Evolutionary conservation across 2,113 vertebrate genomes (phyloP).

Genomic region (Ursus arctos): DNA sequence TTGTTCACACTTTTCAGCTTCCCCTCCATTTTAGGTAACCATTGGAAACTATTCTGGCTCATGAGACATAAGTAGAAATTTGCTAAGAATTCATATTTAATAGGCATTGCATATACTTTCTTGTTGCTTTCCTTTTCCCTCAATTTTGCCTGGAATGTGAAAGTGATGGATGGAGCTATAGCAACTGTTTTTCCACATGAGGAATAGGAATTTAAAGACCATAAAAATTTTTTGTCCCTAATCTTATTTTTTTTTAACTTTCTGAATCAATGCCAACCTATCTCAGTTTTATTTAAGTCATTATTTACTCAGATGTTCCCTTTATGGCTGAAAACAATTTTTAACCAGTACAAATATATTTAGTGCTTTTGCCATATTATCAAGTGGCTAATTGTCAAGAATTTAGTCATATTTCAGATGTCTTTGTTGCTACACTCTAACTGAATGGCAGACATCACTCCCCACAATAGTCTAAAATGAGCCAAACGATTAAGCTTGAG

Average conservation of each 20-base stretch:
- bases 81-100: neutral
- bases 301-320: neutral
- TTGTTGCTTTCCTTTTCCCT: neutral
- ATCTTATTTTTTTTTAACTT: neutral
- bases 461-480: neutral
- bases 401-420: neutral
- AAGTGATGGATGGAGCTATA: neutral
- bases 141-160: neutral
- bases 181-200: neutral
- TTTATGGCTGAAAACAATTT: neutral
- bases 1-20: neutral
- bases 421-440: neutral
- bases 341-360: neutral
- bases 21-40: neutral
- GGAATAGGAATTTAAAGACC: neutral
- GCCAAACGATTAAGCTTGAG: neutral
- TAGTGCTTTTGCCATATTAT: neutral
- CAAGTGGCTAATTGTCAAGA: neutral
- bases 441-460: neutral
- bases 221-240: neutral
- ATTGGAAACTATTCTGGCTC: neutral
- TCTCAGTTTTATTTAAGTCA: neutral
- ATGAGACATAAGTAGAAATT: neutral
- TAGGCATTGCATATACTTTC: neutral
- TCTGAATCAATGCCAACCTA: neutral